Conservation (phyloP, 2,888 invertebrate species). For the Mythimna albipuncta region DNA sequence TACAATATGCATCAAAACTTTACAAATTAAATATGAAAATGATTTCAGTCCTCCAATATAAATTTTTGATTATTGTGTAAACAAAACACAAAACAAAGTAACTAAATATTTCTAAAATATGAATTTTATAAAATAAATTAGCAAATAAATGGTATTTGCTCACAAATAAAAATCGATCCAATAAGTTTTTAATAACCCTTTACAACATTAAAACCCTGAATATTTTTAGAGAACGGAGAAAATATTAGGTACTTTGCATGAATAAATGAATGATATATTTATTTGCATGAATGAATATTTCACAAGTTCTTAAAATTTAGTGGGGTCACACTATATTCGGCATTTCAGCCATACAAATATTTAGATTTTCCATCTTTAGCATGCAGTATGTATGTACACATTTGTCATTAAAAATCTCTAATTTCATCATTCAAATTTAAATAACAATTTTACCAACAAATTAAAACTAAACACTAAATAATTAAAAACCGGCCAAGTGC, state of each 20-base stretch:
- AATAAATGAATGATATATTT: too few species aligned
- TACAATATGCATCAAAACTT: neutral
- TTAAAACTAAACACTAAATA: too few species aligned
- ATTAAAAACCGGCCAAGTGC: too few species aligned
- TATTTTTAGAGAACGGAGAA: neutral
- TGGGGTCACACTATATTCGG: too few species aligned
- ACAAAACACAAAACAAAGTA: neutral
- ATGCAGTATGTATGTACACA: too few species aligned
- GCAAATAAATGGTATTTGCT: conserved; percentile 1
- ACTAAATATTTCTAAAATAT: neutral
- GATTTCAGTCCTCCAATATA: neutral
- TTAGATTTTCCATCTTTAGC: too few species aligned
- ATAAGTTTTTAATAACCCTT: neutral
- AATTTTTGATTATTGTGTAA: conserved; percentile 9
- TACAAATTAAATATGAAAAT: conserved; percentile 14
- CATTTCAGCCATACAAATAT: too few species aligned
- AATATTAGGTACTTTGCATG: neutral
- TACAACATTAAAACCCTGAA: neutral
- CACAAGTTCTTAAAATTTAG: too few species aligned
- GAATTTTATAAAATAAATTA: conserved; percentile 9
- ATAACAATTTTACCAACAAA: too few species aligned
- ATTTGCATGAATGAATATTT: too few species aligned
- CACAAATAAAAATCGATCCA: neutral
- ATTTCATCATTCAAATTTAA: too few species aligned
- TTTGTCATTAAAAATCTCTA: too few species aligned